Conservation (phyloP, 2,888 invertebrate genomes). For the Cremastobaeus sp. region DNA sequence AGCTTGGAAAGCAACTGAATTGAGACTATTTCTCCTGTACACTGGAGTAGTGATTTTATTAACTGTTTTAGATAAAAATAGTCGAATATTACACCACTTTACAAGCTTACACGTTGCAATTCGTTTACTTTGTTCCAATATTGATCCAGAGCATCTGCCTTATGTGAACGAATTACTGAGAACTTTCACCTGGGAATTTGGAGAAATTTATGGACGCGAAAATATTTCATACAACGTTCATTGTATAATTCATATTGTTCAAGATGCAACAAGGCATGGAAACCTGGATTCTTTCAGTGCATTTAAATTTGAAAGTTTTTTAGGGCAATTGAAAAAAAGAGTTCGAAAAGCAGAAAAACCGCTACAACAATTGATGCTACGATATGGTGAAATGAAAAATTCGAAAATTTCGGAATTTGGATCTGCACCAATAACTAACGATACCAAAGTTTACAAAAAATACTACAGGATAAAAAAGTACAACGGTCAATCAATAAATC, state of each 20-base stretch:
- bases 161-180: constrained; percentile 27
- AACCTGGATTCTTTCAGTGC: constrained; percentile 15
- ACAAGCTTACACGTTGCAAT: constrained; percentile 58
- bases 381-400: constrained; percentile 33
- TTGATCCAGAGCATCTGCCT: not conserved
- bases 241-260: constrained; percentile 10
- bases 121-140: constrained; percentile 9
- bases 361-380: constrained; percentile 8
- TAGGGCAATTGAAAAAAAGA: constrained; percentile 15
- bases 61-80: constrained; percentile 40
- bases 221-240: constrained; percentile 34
- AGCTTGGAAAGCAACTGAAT: constrained; percentile 13
- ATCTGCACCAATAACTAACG: no score
- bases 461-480: constrained; percentile 7
- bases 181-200: constrained; percentile 1
- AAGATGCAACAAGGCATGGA: constrained; percentile 16
- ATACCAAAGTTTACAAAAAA: not conserved
- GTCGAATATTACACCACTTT: constrained; percentile 57
- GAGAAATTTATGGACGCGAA: constrained; percentile 15
- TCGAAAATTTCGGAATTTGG: constrained; percentile 5
- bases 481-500: constrained; percentile 1
- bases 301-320: constrained; percentile 26
- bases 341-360: constrained; percentile 28
- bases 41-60: constrained; percentile 63
- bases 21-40: constrained; percentile 60